Evolutionary conservation across 2,797 vertebrate species (phyloP).

Genomic region (Manis pentadactyla): DNA sequence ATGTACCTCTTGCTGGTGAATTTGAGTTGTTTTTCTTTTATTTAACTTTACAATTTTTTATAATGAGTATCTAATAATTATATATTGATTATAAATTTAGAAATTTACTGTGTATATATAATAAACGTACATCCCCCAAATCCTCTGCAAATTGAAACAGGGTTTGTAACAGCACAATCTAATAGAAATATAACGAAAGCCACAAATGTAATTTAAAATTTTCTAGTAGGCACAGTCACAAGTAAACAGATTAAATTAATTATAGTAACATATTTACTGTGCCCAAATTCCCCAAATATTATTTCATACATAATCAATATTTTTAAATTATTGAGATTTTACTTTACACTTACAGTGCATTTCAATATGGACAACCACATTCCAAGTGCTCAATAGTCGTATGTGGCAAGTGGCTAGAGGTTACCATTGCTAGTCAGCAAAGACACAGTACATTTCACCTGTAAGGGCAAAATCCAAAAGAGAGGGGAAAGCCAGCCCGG

Average conservation of each 20-base stretch:
- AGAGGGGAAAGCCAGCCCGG: neutral
- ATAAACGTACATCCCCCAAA: neutral
- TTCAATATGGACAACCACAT: neutral
- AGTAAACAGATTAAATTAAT: slow-evolving; percentile 11
- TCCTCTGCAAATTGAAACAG: neutral
- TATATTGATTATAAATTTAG: neutral
- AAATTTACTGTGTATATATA: neutral
- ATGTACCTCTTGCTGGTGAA: neutral
- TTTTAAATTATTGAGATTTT: neutral
- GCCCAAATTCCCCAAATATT: neutral
- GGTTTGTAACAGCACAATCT: neutral
- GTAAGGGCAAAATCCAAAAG: neutral
- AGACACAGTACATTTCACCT: neutral
- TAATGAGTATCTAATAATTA: neutral
- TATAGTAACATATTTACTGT: neutral
- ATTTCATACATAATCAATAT: slow-evolving; percentile 11
- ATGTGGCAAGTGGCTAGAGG: neutral
- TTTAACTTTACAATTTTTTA: neutral
- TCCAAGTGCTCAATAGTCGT: neutral
- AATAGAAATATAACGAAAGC: neutral
- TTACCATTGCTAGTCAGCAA: neutral
- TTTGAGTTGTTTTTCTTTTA: neutral
- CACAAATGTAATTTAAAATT: neutral
- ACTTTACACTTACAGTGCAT: neutral
- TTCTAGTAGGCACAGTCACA: neutral